Evolutionary conservation across 2,888 invertebrate genomes (phyloP), one percentile per base, ranked within the genome.

Genomic region (Panorpa germanica): DNA sequence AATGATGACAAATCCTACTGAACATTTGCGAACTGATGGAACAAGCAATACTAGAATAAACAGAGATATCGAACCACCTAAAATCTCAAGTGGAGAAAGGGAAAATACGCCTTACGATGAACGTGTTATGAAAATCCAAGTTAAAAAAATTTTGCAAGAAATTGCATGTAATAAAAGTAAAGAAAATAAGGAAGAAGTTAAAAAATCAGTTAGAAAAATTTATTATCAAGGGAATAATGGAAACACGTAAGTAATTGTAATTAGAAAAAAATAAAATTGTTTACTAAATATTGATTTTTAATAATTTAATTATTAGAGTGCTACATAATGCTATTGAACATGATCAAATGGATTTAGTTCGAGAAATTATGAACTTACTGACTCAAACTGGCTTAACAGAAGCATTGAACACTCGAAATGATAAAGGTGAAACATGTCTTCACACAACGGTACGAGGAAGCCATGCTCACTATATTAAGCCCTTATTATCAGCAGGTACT

Each of bases 401-500:
- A 17, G 40, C 63, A 9, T 39, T 65, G 4, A 57, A 59, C 36
- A 47, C 56, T 4, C 43, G 49, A 4, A 63, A 65, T 35, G 46
- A 47, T 8, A 49, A 53, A 16, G 52, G 55, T 2, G 60, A 65
- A 36, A 62, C 62, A 1, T 53, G 59, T 0, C 40, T 69, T 4
- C 67, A 69, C 40, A 49, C 57, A 18, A 62, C 65, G 35, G 57
- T 52, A 12, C 38, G 48, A n/a, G 41, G 43, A 12, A 43, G 49
- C 27, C 43, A 46, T 3, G 29, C 44, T 0, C 43, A 46, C 18
- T 50, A 47, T 30, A 49, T 53, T 29, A 40, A 49, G 1, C 48
- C 52, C 1, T 34, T 53, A 8, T 30, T 53, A 5, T 37, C 44
- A 3, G 36, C 48, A 9, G 52, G 48, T 10, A 29, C n/a, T n/a